These are phyloP conservation scores for Epiblema foenella DNA, from an alignment of 2,888 invertebrate genomes.

Conservation along the genomic window DNA sequence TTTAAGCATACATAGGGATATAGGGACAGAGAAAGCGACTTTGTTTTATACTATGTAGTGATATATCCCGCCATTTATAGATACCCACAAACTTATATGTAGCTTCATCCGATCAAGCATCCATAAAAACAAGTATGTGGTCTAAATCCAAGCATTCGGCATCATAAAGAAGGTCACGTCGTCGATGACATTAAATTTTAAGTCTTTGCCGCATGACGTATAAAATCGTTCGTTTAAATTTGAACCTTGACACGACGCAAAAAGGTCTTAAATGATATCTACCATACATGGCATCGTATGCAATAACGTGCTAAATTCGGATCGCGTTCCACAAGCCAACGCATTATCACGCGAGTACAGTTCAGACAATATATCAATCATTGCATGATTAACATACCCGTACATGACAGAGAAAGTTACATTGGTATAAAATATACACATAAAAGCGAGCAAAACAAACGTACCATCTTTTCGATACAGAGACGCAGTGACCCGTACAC, in stretches of 20 bases:
- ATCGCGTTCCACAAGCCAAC: neutral
- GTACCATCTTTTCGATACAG: neutral
- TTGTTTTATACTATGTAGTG: too few relatives aligned
- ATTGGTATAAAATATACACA: conserved; percentile 17
- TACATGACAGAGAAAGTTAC: conserved; percentile 33
- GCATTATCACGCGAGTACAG: conserved; percentile 15
- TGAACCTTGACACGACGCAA: too few relatives aligned
- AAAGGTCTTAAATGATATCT: too few relatives aligned
- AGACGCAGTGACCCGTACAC: neutral
- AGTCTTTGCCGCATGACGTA: too few relatives aligned
- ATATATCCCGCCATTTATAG: too few relatives aligned
- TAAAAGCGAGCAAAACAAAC: conserved; percentile 7
- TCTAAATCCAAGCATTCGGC: too few relatives aligned
- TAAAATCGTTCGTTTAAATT: too few relatives aligned
- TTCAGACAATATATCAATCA: conserved; percentile 32
- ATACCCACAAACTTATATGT: neutral
- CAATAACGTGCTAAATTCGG: neutral
- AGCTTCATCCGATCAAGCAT: neutral
- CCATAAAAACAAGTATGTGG: neutral
- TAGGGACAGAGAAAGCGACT: too few relatives aligned
- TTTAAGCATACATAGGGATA: too few relatives aligned
- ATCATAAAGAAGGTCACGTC: conserved; percentile 19
- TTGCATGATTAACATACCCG: conserved; percentile 35
- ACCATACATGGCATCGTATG: too few relatives aligned
- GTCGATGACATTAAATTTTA: conserved; percentile 25